Evolutionary conservation across 2,888 invertebrate genomes (phyloP), one percentile per base, ranked within the genome.

Genomic region (Drosophila falleni): DNA sequence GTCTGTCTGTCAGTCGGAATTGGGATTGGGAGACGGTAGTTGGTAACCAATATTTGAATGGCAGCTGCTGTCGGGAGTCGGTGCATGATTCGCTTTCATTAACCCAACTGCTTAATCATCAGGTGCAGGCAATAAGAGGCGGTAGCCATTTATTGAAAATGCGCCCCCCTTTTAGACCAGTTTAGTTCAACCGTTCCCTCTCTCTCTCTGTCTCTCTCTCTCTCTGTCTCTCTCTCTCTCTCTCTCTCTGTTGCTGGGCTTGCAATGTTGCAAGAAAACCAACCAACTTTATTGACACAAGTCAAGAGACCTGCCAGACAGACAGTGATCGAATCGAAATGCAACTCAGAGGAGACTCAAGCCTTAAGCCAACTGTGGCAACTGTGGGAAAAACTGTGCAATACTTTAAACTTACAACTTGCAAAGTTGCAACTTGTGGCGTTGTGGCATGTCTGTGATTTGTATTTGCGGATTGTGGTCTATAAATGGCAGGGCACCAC

Each of bases 41-140:
- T 61, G 56, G 61, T 41, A 75, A 56, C 62, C n/a, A 51, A 29
- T 69, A 70, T 66, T 71, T 68, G 71, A 75, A 59, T 78, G 79
- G 75, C 87, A 75, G 80, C 62, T 74, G 74, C 54, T 72, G 75
- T 64, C 46, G 65, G 29, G 29, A 29, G 29, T 29, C 29, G 29
- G 71, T 79, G 87, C 89, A 86, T 89, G 89, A 77, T 87, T 87
- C 73, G 82, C 82, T 87, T 87, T 87, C 89, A 89, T 89, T 87
- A 87, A 72, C 72, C 80, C 80, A 87, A 82, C 78, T 87, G 88
- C 86, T 89, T 89, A 87, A 89, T 87, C 89, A 89, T 81, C 75
- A 77, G 61, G 51, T 68, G 75, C 47, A 23, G 58, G 59, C 44
- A 60, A 75, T 58, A 56, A 76, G 77, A 79, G 79, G 79, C 71